phyloP scores from a whole-genome alignment of 2,888 invertebrate genomes.

The Falcaria lacertinaria region DNA sequence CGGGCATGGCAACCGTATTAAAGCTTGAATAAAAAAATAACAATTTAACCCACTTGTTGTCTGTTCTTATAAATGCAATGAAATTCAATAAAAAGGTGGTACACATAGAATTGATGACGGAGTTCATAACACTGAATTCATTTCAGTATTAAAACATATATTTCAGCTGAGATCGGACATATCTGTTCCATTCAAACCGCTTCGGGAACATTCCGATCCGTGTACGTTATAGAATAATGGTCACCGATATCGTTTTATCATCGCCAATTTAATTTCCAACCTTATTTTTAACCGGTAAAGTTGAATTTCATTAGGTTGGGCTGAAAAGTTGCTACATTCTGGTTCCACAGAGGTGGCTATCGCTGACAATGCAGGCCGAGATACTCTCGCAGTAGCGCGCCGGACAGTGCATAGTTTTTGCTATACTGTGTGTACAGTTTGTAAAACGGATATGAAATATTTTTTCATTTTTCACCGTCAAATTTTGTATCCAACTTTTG shows the following conservation, averaged over 20 bases:
- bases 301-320: background rate
- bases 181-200: conserved; percentile 8
- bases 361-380: conserved; percentile 10
- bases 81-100: too few relatives aligned
- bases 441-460: background rate
- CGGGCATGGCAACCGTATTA: too few relatives aligned
- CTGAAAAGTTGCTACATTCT: background rate
- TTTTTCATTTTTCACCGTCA: too few relatives aligned
- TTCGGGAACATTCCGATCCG: conserved; percentile 3
- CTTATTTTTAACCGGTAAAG: background rate
- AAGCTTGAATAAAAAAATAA: too few relatives aligned
- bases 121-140: background rate
- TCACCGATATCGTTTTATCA: conserved; percentile 1
- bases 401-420: conserved; percentile 1
- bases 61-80: too few relatives aligned
- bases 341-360: conserved; percentile 2
- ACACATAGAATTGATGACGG: background rate
- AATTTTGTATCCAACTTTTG: too few relatives aligned
- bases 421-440: background rate
- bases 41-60: too few relatives aligned
- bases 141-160: conserved; percentile 20
- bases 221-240: conserved; percentile 12
- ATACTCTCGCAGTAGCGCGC: conserved; percentile 5
- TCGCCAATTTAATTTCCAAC: background rate
- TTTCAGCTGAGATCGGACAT: conserved; percentile 16